Evolutionary conservation across 1,140 invertebrate genomes (phyloP).

Genomic region (Pogonognathellus flavescens): DNA sequence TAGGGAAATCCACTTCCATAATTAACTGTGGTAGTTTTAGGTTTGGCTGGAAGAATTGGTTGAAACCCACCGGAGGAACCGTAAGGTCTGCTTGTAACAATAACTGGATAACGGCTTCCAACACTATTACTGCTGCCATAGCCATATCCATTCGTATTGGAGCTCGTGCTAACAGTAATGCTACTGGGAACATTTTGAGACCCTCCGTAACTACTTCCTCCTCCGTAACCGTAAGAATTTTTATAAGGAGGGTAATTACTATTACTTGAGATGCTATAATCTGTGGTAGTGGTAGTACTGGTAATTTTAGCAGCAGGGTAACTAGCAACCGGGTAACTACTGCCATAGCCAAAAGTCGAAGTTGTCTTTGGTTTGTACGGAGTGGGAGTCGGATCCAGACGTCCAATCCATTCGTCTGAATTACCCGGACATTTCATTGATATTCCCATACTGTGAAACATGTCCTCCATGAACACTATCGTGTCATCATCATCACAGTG

Average conservation of each 20-base stretch:
- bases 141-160: too few relatives aligned
- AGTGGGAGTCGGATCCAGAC: neutral
- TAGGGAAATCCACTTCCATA: conserved; percentile 20
- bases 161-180: too few relatives aligned
- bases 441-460: conserved; percentile 42
- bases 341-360: conserved; percentile 23
- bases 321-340: neutral
- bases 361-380: conserved; percentile 21
- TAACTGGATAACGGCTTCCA: too few relatives aligned
- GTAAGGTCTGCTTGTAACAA: too few relatives aligned
- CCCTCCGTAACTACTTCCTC: too few relatives aligned
- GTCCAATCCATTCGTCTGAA: conserved; percentile 10
- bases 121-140: too few relatives aligned
- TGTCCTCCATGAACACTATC: conserved; percentile 51
- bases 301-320: too few relatives aligned
- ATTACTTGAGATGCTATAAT: neutral
- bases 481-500: conserved; percentile 51
- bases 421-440: conserved; percentile 42
- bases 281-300: neutral
- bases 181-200: too few relatives aligned
- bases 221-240: neutral
- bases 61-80: neutral
- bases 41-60: neutral
- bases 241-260: neutral
- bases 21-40: neutral